Evolutionary conservation across 2,113 vertebrate genomes (phyloP), one percentile per base, ranked within the genome.

Genomic region (Lepus europaeus): DNA sequence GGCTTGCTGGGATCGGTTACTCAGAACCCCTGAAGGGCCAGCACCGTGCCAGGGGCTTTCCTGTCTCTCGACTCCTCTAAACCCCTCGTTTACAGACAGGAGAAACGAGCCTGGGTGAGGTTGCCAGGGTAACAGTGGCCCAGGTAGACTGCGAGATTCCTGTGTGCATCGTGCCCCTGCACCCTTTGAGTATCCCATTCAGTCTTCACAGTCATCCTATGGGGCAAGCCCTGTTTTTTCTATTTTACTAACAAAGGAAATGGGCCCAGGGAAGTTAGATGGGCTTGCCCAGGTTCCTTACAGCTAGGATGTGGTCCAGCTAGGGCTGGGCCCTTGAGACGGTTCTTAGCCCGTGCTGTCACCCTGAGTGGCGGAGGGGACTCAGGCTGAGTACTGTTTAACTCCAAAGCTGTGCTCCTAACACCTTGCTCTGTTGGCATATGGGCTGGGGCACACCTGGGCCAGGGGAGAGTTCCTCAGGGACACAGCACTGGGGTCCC

Each of bases 221-320:
- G 51, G 12, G 9, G 39, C 22, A 11, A 51, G 14, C 39, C 25
- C n/a, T n/a, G 29, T 39, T 84, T 12, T 90, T 53, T 39, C 39
- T 70, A 51, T 87, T 88, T 87, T 73, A 78, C 22, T 36, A 73
- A 64, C 49, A 61, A 80, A 91, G 36, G 69, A 73, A 63, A 76
- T 3, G 33, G 76, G n/a, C 59, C 9, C 51, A 80, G 51, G n/a
- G 22, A 64, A n/a, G 22, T 27, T 29, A 59, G 53, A 56, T 27
- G 51, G 5, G 16, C 78, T 9, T 45, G 45, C 63, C 69, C 10
- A 25, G 25, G 20, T 22, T 20, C 59, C 63, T 53, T 53, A 1
- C 2, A 51, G 74, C 33, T 11, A 6, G 84, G 53, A 73, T 59
- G 56, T 4, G 56, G 64, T 9, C 1, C 20, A 49, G 23, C 39